Conservation (phyloP, 2,888 invertebrate species). For the Drosophila pseudotakahashii region DNA sequence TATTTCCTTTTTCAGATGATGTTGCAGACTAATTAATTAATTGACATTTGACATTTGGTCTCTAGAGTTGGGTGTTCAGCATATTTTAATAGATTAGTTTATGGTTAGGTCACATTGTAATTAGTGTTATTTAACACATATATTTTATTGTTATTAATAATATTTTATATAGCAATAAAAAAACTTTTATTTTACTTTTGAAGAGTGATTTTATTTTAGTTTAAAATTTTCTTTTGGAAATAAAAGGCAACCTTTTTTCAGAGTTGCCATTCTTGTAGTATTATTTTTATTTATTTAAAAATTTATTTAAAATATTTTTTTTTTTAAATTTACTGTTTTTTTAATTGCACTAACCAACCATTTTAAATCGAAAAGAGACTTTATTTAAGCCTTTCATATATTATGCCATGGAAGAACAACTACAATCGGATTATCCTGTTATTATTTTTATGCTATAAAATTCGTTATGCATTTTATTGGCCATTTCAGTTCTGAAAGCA, state of each 20-base stretch:
- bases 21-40: background rate
- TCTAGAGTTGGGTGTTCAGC: background rate
- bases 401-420: no score
- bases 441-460: background rate
- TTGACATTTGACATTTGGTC: background rate
- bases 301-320: background rate
- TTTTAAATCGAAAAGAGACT: background rate
- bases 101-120: background rate
- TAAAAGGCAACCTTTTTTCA: no score
- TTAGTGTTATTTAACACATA: background rate
- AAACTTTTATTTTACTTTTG: no score
- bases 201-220: no score
- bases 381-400: background rate
- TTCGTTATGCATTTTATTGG: conserved; percentile 10
- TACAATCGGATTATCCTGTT: conserved; percentile 1
- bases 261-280: no score
- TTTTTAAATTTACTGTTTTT: no score
- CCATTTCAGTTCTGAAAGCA: conserved; percentile 4
- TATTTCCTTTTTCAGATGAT: background rate
- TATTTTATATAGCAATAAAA: no score
- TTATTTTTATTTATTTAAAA: background rate
- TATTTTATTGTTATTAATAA: no score
- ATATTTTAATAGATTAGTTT: background rate
- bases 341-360: no score
- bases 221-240: no score